Evolutionary conservation across 2,113 vertebrate genomes (phyloP).

Genomic region (Atlantisia rogersi): DNA sequence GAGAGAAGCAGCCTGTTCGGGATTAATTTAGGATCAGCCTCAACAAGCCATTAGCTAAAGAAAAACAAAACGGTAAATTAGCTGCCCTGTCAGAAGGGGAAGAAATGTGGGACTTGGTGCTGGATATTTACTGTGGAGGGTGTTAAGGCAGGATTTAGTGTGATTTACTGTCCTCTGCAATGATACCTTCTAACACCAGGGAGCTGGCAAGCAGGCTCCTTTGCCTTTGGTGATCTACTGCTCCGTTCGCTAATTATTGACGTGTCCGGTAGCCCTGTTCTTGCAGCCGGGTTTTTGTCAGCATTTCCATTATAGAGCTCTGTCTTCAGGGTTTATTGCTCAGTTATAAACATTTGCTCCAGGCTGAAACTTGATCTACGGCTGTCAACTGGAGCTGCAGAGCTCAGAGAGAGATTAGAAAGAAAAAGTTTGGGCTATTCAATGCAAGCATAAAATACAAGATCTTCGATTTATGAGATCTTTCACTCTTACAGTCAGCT

Average conservation of each 20-base stretch:
- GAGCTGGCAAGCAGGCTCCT: background rate
- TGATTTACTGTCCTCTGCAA: background rate
- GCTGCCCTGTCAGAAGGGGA: background rate
- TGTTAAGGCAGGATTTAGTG: background rate
- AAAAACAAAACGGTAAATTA: background rate
- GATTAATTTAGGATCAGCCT: conserved; percentile 15
- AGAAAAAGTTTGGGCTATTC: background rate
- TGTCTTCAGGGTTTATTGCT: background rate
- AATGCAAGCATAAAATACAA: background rate
- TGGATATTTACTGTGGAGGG: background rate
- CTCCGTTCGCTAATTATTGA: background rate
- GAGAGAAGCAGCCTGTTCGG: conserved; percentile 1
- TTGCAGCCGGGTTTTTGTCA: background rate
- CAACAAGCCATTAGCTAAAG: background rate
- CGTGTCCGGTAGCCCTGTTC: background rate
- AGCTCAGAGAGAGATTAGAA: background rate
- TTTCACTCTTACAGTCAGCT: background rate
- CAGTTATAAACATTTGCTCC: conserved; percentile 1
- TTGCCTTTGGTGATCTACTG: background rate
- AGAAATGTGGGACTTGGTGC: background rate
- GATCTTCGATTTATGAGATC: background rate
- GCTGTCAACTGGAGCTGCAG: background rate
- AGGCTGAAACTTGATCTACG: conserved; percentile 18
- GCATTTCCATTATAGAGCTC: background rate
- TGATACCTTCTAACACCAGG: background rate